phyloP scores from a whole-genome alignment of 1,140 invertebrate species.

The Drosophila parabipectinata region DNA sequence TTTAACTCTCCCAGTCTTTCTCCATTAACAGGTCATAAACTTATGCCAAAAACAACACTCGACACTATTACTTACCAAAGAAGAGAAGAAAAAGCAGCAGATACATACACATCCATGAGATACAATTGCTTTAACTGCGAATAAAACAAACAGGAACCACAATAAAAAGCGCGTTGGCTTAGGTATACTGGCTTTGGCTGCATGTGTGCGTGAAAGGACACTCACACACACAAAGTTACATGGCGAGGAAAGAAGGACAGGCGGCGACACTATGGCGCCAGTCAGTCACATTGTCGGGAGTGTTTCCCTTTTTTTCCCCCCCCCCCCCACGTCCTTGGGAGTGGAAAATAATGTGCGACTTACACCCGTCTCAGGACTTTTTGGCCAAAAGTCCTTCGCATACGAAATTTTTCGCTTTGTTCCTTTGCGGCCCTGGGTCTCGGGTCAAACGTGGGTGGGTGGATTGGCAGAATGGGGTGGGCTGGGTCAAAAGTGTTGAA shows the following conservation, averaged over 20 bases:
- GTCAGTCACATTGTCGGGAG: conserved; percentile 61
- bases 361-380: conserved; percentile 15
- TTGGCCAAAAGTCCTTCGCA: conserved; percentile 44
- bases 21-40: conserved; percentile 56
- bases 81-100: conserved; percentile 5
- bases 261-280: conserved; percentile 79
- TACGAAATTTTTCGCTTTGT: conserved; percentile 52
- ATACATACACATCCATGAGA: conserved; percentile 30
- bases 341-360: conserved; percentile 4
- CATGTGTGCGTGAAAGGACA: conserved; percentile 42
- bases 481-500: conserved; percentile 36
- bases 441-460: conserved; percentile 31
- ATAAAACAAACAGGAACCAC: conserved; percentile 26
- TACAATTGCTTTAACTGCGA: conserved; percentile 29
- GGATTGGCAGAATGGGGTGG: neutral
- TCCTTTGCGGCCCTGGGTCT: conserved; percentile 38
- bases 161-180: conserved; percentile 68
- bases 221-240: conserved; percentile 33
- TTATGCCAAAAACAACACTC: conserved; percentile 43
- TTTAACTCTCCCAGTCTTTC: conserved; percentile 17
- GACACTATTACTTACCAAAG: conserved; percentile 56
- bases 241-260: conserved; percentile 34
- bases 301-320: conserved; percentile 11
- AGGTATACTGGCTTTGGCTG: conserved; percentile 34
- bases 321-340: neutral